These are phyloP conservation scores for Hemibagrus guttatus DNA, from an alignment of 2,797 vertebrate species.

Conservation along the genomic window DNA sequence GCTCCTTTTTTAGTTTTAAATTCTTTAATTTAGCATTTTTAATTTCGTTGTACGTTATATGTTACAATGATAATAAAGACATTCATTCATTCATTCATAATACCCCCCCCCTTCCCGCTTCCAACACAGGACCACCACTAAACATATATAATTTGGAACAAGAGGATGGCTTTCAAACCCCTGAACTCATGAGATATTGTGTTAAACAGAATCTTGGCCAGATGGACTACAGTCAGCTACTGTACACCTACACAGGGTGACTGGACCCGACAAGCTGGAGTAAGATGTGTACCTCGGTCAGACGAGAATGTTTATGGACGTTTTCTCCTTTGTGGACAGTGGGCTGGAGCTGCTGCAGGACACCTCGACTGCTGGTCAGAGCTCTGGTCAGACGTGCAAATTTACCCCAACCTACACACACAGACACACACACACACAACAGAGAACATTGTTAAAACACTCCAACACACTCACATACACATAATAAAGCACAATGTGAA, in stretches of 20 bases:
- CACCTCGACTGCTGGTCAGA: slow-evolving; percentile 94
- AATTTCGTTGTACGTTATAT: no score
- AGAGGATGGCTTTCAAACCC: neutral
- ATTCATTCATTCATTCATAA: no score
- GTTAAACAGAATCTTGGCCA: neutral
- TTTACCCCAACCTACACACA: slow-evolving; percentile 91
- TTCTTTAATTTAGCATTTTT: no score
- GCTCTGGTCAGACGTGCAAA: slow-evolving; percentile 96
- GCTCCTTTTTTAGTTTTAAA: no score
- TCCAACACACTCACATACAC: neutral
- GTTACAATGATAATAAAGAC: no score
- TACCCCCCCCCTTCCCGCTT: neutral
- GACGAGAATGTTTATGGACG: slow-evolving; percentile 94
- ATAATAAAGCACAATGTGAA: neutral
- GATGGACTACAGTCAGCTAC: neutral
- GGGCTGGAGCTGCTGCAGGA: slow-evolving; percentile 94
- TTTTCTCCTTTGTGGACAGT: slow-evolving; percentile 97
- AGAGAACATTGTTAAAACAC: neutral
- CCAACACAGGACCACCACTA: no score
- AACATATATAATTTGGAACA: neutral
- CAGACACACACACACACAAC: neutral
- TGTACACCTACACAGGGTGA: neutral
- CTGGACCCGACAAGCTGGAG: neutral
- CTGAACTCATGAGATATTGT: neutral
- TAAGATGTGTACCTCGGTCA: slow-evolving; percentile 86